Conservation (phyloP, 2,888 invertebrate species). For the Tenthredo amoena region DNA sequence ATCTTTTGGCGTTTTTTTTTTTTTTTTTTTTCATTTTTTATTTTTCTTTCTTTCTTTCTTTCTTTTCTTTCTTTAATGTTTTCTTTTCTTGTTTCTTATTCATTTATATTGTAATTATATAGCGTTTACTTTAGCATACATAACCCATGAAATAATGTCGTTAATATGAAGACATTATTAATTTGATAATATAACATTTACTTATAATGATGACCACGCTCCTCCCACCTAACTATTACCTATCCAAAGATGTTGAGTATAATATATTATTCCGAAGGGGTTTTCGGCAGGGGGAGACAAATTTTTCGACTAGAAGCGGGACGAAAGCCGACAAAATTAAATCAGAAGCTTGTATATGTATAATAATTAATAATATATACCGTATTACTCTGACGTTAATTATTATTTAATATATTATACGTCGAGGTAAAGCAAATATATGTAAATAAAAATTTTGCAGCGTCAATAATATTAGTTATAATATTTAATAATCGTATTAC, state of each 20-base stretch:
- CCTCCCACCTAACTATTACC: conserved; percentile 48
- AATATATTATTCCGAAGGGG: conserved; percentile 18
- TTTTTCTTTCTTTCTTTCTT: neutral
- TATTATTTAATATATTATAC: neutral
- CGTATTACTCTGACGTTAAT: conserved; percentile 13
- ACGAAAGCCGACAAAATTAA: conserved; percentile 27
- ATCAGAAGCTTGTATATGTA: neutral
- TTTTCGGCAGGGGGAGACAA: conserved; percentile 35
- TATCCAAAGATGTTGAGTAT: conserved; percentile 35
- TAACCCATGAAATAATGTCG: conserved; percentile 51
- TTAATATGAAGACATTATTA: conserved; percentile 46
- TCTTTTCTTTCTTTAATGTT: neutral
- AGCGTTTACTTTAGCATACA: conserved; percentile 48
- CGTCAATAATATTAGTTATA: conserved; percentile 38
- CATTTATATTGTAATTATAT: conserved; percentile 46
- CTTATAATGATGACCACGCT: conserved; percentile 49
- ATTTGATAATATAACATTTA: conserved; percentile 49
- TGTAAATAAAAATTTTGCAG: conserved; percentile 29
- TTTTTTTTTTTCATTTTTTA: neutral
- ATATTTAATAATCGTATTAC: conserved; percentile 42
- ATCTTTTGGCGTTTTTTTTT: conserved; percentile 45
- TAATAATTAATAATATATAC: conserved; percentile 33
- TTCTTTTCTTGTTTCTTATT: conserved; percentile 25
- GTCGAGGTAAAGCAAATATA: conserved; percentile 23
- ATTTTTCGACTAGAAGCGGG: conserved; percentile 49